These are phyloP conservation scores for Diplodus puntazzo DNA, from an alignment of 2,797 vertebrate genomes.

Conservation along the genomic window DNA sequence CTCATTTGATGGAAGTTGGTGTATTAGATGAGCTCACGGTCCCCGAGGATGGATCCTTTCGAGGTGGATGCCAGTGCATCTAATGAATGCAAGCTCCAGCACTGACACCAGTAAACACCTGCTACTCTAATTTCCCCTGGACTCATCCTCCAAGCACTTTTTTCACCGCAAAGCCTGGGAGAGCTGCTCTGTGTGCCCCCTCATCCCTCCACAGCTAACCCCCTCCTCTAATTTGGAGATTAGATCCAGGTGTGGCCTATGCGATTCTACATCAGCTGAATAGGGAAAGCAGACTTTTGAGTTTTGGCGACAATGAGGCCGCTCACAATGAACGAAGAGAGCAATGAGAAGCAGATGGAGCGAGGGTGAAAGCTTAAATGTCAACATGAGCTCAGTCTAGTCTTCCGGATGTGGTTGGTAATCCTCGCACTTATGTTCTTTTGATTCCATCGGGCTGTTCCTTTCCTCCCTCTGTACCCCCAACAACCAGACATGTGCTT, in stretches of 20 bases:
- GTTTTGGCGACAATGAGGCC: constrained; percentile 56
- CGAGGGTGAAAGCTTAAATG: constrained; percentile 63
- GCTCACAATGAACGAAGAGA: constrained; percentile 50
- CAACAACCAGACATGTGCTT: constrained; percentile 52
- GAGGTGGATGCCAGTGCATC: constrained; percentile 46
- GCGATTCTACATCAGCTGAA: constrained; percentile 59
- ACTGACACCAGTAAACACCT: constrained; percentile 68
- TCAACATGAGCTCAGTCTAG: constrained; percentile 73
- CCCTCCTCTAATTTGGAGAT: constrained; percentile 61
- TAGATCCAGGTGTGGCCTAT: constrained; percentile 72
- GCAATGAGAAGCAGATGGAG: constrained; percentile 77
- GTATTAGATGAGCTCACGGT: constrained; percentile 66
- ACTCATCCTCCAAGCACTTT: constrained; percentile 43
- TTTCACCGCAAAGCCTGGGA: constrained; percentile 36
- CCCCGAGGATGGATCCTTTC: constrained; percentile 57
- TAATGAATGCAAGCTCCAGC: constrained; percentile 38
- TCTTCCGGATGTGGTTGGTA: constrained; percentile 74
- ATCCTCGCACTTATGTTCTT: constrained; percentile 65
- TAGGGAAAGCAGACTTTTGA: constrained; percentile 54
- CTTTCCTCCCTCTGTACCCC: constrained; percentile 39
- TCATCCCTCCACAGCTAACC: constrained; percentile 2
- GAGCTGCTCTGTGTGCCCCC: constrained; percentile 46
- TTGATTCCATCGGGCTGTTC: constrained; percentile 54
- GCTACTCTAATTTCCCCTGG: constrained; percentile 47
- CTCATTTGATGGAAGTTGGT: constrained; percentile 40